Evolutionary conservation across 2,888 invertebrate genomes (phyloP).

Genomic region (Platypus cylindrus): DNA sequence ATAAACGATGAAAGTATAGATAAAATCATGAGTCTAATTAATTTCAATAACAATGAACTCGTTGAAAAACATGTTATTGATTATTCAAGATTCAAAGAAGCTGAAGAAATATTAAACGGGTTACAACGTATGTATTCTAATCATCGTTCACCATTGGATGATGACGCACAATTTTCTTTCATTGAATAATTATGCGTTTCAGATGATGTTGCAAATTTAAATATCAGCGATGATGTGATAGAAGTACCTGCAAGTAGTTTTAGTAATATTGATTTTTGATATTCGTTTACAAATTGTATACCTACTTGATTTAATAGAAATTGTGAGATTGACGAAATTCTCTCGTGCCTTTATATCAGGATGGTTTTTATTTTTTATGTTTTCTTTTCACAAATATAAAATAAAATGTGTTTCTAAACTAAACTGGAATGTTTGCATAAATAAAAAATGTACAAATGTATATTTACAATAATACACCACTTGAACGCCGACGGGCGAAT

Average conservation of each 20-base stretch:
- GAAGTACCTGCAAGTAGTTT: conserved; percentile 16
- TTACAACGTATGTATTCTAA: conserved; percentile 14
- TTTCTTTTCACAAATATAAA: no score
- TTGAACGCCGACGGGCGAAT: no score
- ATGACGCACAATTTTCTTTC: conserved; percentile 4
- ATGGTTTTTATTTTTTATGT: no score
- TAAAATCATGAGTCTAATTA: conserved; percentile 20
- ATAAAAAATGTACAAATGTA: no score
- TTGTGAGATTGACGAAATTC: no score
- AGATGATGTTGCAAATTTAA: conserved; percentile 19
- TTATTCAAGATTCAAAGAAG: conserved; percentile 24
- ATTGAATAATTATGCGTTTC: conserved; percentile 12
- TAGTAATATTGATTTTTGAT: conserved; percentile 15
- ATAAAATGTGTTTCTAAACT: no score
- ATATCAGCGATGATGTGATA: conserved; percentile 19
- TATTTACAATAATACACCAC: no score
- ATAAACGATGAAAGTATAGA: conserved; percentile 16
- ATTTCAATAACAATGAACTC: conserved; percentile 22
- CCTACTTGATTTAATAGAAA: no score
- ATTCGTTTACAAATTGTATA: no score
- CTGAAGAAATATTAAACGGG: conserved; percentile 18
- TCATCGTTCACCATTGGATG: background rate
- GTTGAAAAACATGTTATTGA: conserved; percentile 23
- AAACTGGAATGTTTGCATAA: no score
- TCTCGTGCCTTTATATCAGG: no score